These are phyloP conservation scores for Nasonovia ribisnigri DNA, from an alignment of 2,888 invertebrate species.

Conservation along the genomic window DNA sequence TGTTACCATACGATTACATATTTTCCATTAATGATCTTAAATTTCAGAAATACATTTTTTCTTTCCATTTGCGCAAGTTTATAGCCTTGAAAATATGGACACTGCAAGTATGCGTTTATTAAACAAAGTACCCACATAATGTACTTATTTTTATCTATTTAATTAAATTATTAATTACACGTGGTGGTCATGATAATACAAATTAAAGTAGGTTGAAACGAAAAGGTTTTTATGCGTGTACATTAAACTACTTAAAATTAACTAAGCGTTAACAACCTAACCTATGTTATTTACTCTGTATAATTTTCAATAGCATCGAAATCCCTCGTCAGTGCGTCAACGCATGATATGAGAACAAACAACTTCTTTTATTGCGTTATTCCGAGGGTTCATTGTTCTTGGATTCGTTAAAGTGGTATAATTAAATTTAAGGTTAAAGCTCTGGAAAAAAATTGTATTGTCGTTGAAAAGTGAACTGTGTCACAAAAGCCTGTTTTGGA, in stretches of 20 bases:
- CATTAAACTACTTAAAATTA: not conserved
- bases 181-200: not conserved
- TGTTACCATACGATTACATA: not conserved
- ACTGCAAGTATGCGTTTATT: not conserved
- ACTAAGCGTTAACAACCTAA: conserved; percentile 1
- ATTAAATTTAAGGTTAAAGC: not conserved
- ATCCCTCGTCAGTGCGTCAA: not conserved
- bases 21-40: not conserved
- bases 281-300: not conserved
- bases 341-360: not conserved
- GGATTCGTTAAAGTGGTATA: not conserved
- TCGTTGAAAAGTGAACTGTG: not conserved
- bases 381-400: conserved; percentile 1
- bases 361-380: not conserved
- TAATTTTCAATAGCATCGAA: not conserved
- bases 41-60: not conserved
- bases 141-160: not conserved
- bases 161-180: not conserved
- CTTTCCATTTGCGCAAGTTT: not conserved
- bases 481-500: not conserved
- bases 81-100: not conserved
- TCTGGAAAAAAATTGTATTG: not conserved
- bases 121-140: not conserved
- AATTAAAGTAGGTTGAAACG: not conserved
- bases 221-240: not conserved